Conservation (phyloP, 2,888 invertebrate genomes). For the Actias luna region DNA sequence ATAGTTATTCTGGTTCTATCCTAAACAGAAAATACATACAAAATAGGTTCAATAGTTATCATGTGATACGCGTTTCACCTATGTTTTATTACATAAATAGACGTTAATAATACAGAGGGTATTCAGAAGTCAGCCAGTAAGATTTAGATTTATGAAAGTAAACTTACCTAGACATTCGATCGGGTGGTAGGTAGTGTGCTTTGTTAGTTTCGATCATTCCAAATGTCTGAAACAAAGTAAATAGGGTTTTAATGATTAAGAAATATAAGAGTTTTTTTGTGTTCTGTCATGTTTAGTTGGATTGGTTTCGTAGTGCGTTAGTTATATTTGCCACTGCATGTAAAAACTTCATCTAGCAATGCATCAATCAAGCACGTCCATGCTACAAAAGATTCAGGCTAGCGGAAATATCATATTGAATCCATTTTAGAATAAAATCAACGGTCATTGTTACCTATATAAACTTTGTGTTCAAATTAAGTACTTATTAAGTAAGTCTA, state of each 20-base stretch:
- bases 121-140: background rate
- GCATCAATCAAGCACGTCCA: background rate
- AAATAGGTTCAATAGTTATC: background rate
- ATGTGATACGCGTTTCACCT: background rate
- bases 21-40: background rate
- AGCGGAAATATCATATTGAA: background rate
- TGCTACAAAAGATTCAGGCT: background rate
- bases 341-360: background rate
- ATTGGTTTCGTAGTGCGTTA: background rate
- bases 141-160: conserved; percentile 11
- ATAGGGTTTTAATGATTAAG: background rate
- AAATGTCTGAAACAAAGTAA: conserved; percentile 65
- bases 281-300: background rate
- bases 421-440: background rate
- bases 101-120: background rate
- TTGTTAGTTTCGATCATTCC: conserved; percentile 68
- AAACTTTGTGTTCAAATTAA: too few relatives aligned
- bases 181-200: conserved; percentile 62
- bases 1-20: too few relatives aligned
- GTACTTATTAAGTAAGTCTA: too few relatives aligned
- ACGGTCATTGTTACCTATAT: too few relatives aligned
- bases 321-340: background rate
- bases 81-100: too few relatives aligned
- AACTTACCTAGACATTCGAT: conserved; percentile 69
- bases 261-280: background rate